phyloP scores from a whole-genome alignment of 2,888 invertebrate genomes.

The Hedya salicella region DNA sequence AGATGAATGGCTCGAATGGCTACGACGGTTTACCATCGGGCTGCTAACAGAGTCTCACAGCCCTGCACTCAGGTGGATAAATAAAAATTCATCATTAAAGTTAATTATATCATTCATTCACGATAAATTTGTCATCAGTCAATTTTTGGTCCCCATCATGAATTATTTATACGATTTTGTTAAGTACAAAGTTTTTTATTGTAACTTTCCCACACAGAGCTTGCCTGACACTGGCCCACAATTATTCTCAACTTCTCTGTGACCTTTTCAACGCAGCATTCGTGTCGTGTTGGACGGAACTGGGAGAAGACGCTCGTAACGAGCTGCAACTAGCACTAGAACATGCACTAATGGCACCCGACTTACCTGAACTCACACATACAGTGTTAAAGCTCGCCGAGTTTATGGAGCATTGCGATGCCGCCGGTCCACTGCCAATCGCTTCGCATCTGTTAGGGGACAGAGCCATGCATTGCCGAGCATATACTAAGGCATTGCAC shows the following conservation, averaged over 20 bases:
- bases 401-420: constrained; percentile 99
- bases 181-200: too few species aligned
- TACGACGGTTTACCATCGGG: constrained; percentile 95
- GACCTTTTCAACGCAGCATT: constrained; percentile 99
- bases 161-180: too few species aligned
- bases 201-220: constrained; percentile 86
- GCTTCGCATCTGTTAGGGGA: constrained; percentile 95
- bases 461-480: constrained; percentile 96
- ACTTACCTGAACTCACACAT: constrained; percentile 97
- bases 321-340: constrained; percentile 95
- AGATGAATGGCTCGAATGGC: constrained; percentile 99
- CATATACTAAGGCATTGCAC: constrained; percentile 87
- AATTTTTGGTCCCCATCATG: too few species aligned
- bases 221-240: constrained; percentile 96
- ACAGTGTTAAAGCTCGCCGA: constrained; percentile 98
- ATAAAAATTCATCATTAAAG: too few species aligned
- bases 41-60: constrained; percentile 98
- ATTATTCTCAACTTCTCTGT: constrained; percentile 96
- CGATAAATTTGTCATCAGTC: too few species aligned
- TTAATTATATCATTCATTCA: too few species aligned
- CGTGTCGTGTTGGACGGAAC: constrained; percentile 99
- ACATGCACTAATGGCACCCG: constrained; percentile 95
- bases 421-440: constrained; percentile 96
- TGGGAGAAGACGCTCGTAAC: constrained; percentile 91
- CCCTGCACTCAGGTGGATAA: constrained; percentile 94